Evolutionary conservation across 1,140 invertebrate species (phyloP).

Genomic region (Pseudomyrmex sp.): DNA sequence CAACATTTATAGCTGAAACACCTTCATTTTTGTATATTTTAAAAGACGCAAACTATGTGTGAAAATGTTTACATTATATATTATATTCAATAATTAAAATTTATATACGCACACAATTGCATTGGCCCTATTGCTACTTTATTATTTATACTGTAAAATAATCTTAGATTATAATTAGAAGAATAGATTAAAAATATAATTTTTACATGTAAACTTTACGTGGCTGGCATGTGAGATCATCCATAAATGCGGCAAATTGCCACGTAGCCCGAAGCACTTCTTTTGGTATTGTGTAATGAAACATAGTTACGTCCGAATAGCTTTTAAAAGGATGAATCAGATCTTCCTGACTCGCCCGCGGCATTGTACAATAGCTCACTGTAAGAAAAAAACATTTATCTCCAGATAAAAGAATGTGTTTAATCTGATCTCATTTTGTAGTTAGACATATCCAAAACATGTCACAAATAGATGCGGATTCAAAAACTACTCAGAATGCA

Average conservation of each 20-base stretch:
- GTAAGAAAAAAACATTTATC: not conserved
- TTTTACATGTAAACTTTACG: constrained; percentile 85
- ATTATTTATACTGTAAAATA: not conserved
- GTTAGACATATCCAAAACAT: too few species aligned
- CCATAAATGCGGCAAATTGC: constrained; percentile 87
- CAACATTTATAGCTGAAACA: too few species aligned
- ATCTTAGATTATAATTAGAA: not conserved
- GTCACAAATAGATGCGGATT: too few species aligned
- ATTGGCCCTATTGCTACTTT: too few species aligned
- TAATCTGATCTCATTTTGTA: too few species aligned
- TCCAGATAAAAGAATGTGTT: not conserved
- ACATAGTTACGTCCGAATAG: constrained; percentile 85
- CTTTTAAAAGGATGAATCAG: constrained; percentile 84
- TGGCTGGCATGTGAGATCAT: constrained; percentile 82
- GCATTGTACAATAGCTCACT: constrained; percentile 71
- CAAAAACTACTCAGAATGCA: too few species aligned
- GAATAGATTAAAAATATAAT: not conserved
- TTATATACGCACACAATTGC: too few species aligned
- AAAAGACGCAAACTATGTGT: too few species aligned
- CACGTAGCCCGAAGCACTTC: constrained; percentile 85
- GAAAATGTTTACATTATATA: too few species aligned
- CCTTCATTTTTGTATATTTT: too few species aligned
- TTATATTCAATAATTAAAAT: too few species aligned
- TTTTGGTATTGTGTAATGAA: constrained; percentile 85
- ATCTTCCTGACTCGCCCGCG: constrained; percentile 85